phyloP scores from a whole-genome alignment of 2,113 vertebrate genomes.

The Amphiprion ocellaris region DNA sequence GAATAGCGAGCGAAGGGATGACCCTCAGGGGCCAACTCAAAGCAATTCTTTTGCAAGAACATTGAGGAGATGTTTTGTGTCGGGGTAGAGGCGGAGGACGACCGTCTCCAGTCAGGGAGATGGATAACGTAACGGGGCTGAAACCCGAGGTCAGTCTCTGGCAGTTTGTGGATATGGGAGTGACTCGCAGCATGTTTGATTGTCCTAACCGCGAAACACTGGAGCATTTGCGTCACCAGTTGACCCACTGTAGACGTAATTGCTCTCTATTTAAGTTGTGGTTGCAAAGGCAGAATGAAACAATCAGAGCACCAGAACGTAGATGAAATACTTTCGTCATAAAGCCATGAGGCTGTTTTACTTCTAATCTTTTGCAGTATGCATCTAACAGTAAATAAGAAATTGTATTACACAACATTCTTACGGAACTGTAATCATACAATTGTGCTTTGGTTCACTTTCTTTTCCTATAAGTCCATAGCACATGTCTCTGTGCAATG shows the following conservation, averaged over 20 bases:
- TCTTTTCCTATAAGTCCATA: background rate
- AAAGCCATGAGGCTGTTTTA: slow-evolving; percentile 4
- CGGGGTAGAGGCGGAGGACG: background rate
- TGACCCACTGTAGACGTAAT: slow-evolving; percentile 10
- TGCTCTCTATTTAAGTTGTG: slow-evolving; percentile 4
- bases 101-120: slow-evolving; percentile 22
- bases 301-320: background rate
- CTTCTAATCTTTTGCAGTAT: background rate
- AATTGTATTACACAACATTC: background rate
- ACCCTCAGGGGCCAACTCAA: slow-evolving; percentile 45
- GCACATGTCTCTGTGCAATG: background rate
- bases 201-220: background rate
- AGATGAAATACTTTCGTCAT: background rate
- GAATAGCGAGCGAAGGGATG: slow-evolving; percentile 47
- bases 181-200: slow-evolving; percentile 19
- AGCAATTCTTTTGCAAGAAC: slow-evolving; percentile 56
- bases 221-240: slow-evolving; percentile 26
- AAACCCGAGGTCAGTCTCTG: slow-evolving; percentile 46
- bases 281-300: background rate
- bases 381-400: background rate
- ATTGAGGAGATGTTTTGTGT: slow-evolving; percentile 52
- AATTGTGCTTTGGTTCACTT: background rate
- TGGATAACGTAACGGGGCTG: slow-evolving; percentile 31
- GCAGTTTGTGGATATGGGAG: slow-evolving; percentile 11
- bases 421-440: background rate